Base-by-base conservation (phyloP, 2,113 vertebrate genomes). In the Rhegmatorhina hoffmannsi region DNA sequence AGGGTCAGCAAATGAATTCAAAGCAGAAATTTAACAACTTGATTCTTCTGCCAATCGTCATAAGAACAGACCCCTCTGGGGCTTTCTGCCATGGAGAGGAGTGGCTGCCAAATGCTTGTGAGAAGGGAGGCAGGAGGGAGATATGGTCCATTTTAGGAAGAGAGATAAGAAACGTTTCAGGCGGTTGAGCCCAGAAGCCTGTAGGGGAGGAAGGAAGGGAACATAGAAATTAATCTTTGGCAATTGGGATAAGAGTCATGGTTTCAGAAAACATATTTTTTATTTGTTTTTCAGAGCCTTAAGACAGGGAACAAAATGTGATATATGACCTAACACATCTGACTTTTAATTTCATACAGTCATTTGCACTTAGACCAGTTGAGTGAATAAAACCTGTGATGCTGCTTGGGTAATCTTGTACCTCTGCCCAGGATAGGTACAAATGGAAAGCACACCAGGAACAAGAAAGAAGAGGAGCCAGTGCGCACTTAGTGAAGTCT, bases 91-190 rank as follows among this genome's bases (percentile, higher is more conserved):
- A 0, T 2, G 3, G 44, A 66, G 20, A 4, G 23, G 55, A 43
- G 43, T 0, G 2, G 44, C 47, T 62, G 46, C 17, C 1, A 4
- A 78, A n/a, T 29, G 52, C 15, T n/a, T 60, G 50, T 69, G 87
- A 89, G 89, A 91, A 91, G 82, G 62, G 44, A 72, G 90, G 52
- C 0, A 28, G 82, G 88, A 91, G 92, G 87, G 89, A 82, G 89
- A 79, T 68, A 92, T 0, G 3, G 76, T 59, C 76, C 64, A 24
- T 85, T 95, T 89, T 93, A 93, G 87, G 82, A 95, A 93, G 79
- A 38, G 56, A 94, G 93, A 94, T 94, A 95, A 95, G 94, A 74
- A 96, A 86, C 24, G 26, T 44, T 87, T 87, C 78, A 70, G 67
- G 68, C 81, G 76, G 55, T 55, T 70, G 60, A 72, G 33, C 72